phyloP scores from a whole-genome alignment of 2,797 vertebrate species.

The Dipus sagitta region DNA sequence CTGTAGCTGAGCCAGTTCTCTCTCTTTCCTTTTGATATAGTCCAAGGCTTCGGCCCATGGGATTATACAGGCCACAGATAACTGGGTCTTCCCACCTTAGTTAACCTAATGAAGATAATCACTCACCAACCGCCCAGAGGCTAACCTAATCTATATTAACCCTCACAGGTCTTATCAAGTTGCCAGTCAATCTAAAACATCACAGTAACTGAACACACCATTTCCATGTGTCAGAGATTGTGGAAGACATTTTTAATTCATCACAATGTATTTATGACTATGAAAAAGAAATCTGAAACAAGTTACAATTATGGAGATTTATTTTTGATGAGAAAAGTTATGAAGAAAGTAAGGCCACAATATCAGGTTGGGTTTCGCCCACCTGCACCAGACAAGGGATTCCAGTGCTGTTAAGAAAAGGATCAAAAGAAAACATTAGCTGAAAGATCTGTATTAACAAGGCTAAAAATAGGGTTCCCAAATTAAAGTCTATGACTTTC shows the following conservation, averaged over 20 bases:
- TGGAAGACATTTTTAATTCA: not conserved
- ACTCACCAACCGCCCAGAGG: no score
- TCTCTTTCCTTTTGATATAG: no score
- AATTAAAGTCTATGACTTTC: not conserved
- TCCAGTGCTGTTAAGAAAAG: fast-evolving
- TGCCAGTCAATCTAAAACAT: no score
- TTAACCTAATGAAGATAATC: no score
- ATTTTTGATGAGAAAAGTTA: not conserved
- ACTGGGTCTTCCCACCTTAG: no score
- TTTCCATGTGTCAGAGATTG: not conserved
- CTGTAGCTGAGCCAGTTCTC: no score
- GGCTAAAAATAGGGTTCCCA: not conserved
- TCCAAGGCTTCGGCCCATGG: no score
- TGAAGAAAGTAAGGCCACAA: not conserved
- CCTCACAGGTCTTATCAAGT: no score
- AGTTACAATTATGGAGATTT: not conserved
- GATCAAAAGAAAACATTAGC: not conserved
- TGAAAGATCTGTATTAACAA: not conserved
- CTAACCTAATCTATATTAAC: no score
- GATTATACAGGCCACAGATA: no score
- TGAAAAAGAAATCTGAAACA: not conserved
- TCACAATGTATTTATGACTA: no score
- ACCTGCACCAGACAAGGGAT: no score
- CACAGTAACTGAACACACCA: not conserved
- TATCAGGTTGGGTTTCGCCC: not conserved